Evolutionary conservation across 2,797 vertebrate genomes (phyloP).

Genomic region (Pangasius sanitwongsei): DNA sequence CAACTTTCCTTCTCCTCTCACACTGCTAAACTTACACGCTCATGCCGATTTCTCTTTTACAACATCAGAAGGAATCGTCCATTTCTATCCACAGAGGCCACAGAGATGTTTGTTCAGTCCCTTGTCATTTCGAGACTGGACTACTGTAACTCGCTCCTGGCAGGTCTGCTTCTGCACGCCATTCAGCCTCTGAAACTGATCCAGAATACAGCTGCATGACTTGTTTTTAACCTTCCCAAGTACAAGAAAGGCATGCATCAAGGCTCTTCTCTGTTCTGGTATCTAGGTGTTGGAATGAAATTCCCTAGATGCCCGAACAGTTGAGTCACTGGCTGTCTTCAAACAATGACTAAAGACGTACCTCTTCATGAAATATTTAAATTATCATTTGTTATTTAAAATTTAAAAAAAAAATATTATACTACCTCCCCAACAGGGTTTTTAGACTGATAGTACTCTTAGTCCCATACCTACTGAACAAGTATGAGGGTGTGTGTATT

Average conservation of each 20-base stretch:
- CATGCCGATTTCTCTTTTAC: not conserved
- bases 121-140: not conserved
- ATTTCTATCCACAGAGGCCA: not conserved
- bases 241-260: too few species aligned
- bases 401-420: too few species aligned
- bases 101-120: not conserved
- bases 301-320: too few species aligned
- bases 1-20: not conserved
- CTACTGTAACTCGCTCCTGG: not conserved
- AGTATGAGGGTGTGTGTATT: not conserved
- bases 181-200: not conserved
- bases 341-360: not conserved
- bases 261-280: too few species aligned
- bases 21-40: not conserved
- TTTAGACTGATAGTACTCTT: not conserved
- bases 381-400: not conserved
- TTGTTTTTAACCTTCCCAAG: not conserved
- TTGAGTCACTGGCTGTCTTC: not conserved
- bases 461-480: not conserved
- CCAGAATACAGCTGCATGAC: not conserved
- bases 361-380: not conserved
- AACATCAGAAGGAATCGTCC: not conserved
- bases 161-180: not conserved
- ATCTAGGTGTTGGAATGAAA: too few species aligned
- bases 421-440: not conserved